Base-by-base conservation (phyloP, 2,797 vertebrate species). In the Coregonus sp. region DNA sequence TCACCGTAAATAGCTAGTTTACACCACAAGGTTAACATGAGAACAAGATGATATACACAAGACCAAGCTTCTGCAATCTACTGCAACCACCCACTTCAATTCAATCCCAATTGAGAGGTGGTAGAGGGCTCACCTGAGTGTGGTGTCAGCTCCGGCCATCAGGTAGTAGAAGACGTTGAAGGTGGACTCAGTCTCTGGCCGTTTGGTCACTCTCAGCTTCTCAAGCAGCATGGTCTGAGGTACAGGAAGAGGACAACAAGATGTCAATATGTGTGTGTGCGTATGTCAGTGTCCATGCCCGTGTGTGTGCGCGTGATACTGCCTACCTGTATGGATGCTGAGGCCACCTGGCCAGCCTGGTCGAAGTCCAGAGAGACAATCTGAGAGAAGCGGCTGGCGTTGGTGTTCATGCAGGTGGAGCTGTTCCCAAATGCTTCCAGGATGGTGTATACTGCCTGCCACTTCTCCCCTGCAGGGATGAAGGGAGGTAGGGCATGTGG, bases 141-240 rank as follows among this genome's bases (percentile, higher is more conserved):
- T 88, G 68, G 82, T 94, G 88, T 99, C 98, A 0, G 96, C 95
- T 81, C 96, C 97, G 59, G 97, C 96, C 94, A 99, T 93, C 90
- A 98, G 89, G 88, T 98, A 98, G 92, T 98, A 98, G 90, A 99
- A 99, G 71, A 98, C 84, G 0, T 98, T 97, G 93, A 98, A 99
- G 4, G 96, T 96, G 69, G 95, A 93, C 85, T 99, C 98, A 0
- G 78, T 88, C 56, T 95, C 92, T 0, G 98, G 98, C 65, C 95
- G 94, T 76, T 93, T 94, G 77, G 94, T 94, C 33, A 98, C 98
- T 0, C 98, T 90, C 76, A 98, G 92, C 82, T 97, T 99, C 91
- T 99, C 98, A 89, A 99, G 91, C 80, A 99, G 93, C 96, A 99
- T 96, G 0, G 98, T 98, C 98, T 99, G 77, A n/a, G 0, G 1